phyloP scores from a whole-genome alignment of 2,888 invertebrate genomes.

The Ditylenchus weischeri region DNA sequence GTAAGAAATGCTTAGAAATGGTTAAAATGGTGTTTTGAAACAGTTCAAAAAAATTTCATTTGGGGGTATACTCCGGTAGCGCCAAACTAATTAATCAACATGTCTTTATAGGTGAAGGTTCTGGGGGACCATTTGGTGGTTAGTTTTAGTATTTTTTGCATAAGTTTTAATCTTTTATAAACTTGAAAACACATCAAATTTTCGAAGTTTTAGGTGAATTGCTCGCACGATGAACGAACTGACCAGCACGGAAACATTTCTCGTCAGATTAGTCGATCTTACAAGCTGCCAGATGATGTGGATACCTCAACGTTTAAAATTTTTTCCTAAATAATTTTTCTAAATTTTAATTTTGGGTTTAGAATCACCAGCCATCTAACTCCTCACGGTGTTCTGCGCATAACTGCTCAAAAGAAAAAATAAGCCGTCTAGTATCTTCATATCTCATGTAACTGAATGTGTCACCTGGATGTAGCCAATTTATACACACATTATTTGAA shows the following conservation, averaged over 20 bases:
- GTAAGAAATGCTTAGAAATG: too few species aligned
- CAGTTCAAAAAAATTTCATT: too few species aligned
- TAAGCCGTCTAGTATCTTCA: background rate
- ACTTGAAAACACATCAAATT: too few species aligned
- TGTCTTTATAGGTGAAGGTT: slow-evolving; percentile 48
- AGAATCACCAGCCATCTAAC: slow-evolving; percentile 50
- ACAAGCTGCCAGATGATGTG: slow-evolving; percentile 33
- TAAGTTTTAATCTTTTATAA: too few species aligned
- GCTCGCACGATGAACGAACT: slow-evolving; percentile 46
- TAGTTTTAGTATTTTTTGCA: background rate
- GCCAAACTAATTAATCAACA: background rate
- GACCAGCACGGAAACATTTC: slow-evolving; percentile 39
- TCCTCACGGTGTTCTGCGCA: slow-evolving; percentile 52
- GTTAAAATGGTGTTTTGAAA: too few species aligned
- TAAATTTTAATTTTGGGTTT: background rate
- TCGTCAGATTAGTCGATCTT: slow-evolving; percentile 52
- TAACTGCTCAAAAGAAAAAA: slow-evolving; percentile 52
- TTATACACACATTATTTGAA: too few species aligned
- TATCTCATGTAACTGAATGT: too few species aligned
- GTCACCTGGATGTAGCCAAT: too few species aligned
- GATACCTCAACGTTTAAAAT: slow-evolving; percentile 10
- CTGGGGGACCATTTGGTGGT: slow-evolving; percentile 52
- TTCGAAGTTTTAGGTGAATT: slow-evolving; percentile 29
- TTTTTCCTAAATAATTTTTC: background rate
- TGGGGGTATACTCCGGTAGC: too few species aligned